Conservation (phyloP, 2,797 vertebrate genomes). For the Meriones psammophilus region DNA sequence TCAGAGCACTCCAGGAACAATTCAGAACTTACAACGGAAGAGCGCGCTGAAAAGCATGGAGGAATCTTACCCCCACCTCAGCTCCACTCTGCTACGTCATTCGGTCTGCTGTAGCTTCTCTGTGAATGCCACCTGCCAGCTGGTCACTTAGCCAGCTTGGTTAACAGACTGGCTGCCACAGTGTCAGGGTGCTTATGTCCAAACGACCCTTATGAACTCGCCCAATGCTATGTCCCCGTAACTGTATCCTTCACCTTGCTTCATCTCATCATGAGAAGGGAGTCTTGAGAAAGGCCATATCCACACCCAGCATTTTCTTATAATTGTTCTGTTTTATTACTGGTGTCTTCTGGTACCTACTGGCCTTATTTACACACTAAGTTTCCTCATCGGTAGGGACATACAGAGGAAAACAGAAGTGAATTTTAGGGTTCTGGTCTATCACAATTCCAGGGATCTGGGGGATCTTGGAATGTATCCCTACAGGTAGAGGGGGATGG, state of each 20-base stretch:
- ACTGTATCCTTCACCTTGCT: fast-evolving
- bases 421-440: background rate
- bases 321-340: background rate
- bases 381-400: background rate
- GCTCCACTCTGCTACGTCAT: too few species aligned
- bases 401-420: background rate
- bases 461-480: background rate
- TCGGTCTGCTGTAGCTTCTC: background rate
- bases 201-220: too few species aligned
- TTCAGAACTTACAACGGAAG: background rate
- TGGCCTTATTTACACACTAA: background rate
- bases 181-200: background rate
- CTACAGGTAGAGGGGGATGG: background rate
- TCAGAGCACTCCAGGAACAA: background rate
- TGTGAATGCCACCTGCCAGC: background rate
- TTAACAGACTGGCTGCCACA: background rate
- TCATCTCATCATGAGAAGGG: background rate
- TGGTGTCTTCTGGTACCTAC: background rate
- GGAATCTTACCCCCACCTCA: background rate
- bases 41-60: fast-evolving
- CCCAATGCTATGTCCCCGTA: background rate
- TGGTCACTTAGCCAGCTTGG: background rate
- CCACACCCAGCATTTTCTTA: background rate
- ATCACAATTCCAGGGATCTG: background rate
- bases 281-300: background rate